Percentiles rank a stretch among this genome's conserved stretches.
Conservation (phyloP, 2,888 invertebrate genomes). For the Holacanthella duospinosa region DNA sequence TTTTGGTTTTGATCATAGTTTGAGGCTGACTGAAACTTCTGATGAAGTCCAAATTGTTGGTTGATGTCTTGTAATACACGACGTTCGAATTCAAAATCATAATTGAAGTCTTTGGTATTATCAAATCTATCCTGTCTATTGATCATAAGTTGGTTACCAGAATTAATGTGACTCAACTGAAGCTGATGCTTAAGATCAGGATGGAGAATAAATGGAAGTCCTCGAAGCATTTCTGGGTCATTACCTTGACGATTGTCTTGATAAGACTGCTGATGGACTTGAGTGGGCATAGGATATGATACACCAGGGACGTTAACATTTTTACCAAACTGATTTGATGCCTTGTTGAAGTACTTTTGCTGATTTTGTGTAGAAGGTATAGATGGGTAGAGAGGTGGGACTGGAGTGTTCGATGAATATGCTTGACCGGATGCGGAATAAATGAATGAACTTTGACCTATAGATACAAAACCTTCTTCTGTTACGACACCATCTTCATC, state of each 20-base stretch:
- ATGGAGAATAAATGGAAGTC: conserved; percentile 22
- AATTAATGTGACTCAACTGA: background rate
- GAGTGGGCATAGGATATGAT: background rate
- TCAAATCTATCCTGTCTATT: background rate
- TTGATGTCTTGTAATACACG: conserved; percentile 22
- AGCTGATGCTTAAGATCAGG: conserved; percentile 8
- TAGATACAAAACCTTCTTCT: conserved; percentile 32
- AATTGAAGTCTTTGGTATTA: conserved; percentile 18
- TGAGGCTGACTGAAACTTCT: no score
- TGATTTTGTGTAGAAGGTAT: background rate
- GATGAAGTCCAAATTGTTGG: conserved; percentile 9
- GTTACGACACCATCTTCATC: conserved; percentile 20
- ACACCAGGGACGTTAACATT: background rate
- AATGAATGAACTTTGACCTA: conserved; percentile 30
- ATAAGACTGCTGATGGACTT: background rate
- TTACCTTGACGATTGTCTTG: background rate
- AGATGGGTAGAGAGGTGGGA: background rate
- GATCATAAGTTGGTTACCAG: background rate
- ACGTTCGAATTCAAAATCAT: conserved; percentile 31
- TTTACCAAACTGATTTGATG: background rate
- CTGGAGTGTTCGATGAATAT: background rate
- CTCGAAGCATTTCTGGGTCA: conserved; percentile 10
- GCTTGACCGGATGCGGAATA: conserved; percentile 10
- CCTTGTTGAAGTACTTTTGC: background rate
- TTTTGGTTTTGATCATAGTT: no score